phyloP scores from a whole-genome alignment of 2,888 invertebrate species.

The Caenorhabditis sulstoni region DNA sequence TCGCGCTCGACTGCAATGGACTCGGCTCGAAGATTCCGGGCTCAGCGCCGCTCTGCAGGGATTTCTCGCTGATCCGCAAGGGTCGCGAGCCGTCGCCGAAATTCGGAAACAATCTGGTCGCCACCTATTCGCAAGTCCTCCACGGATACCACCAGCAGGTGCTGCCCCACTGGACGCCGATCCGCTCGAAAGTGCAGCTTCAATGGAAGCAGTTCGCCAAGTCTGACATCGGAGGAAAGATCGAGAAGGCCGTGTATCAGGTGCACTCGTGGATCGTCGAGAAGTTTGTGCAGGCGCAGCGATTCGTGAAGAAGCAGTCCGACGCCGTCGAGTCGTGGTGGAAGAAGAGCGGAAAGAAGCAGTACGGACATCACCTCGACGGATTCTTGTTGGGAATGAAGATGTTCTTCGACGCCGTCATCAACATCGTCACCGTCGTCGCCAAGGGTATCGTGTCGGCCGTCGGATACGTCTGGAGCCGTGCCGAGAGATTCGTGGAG shows the following conservation, averaged over 20 bases:
- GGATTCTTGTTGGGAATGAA: slow-evolving; percentile 44
- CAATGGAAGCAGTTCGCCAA: slow-evolving; percentile 46
- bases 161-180: slow-evolving; percentile 19
- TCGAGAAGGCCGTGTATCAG: slow-evolving; percentile 36
- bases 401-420: slow-evolving; percentile 53
- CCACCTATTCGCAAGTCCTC: slow-evolving; percentile 50
- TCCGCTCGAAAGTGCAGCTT: slow-evolving; percentile 7
- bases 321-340: slow-evolving; percentile 56
- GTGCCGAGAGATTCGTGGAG: slow-evolving; percentile 28
- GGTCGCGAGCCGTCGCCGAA: slow-evolving; percentile 50
- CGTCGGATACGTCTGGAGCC: neutral
- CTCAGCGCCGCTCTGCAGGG: slow-evolving; percentile 60
- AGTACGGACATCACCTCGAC: slow-evolving; percentile 47
- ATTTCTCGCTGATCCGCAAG: slow-evolving; percentile 44
- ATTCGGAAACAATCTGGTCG: slow-evolving; percentile 43
- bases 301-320: slow-evolving; percentile 40
- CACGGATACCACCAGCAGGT: slow-evolving; percentile 42
- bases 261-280: slow-evolving; percentile 57
- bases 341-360: slow-evolving; percentile 59
- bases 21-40: slow-evolving; percentile 51
- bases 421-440: slow-evolving; percentile 8
- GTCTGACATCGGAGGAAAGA: slow-evolving; percentile 37
- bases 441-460: neutral
- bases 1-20: slow-evolving; percentile 45
- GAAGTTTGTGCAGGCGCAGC: slow-evolving; percentile 38